Evolutionary conservation across 2,113 vertebrate genomes (phyloP).

Genomic region (Pelecanoides urinatrix): DNA sequence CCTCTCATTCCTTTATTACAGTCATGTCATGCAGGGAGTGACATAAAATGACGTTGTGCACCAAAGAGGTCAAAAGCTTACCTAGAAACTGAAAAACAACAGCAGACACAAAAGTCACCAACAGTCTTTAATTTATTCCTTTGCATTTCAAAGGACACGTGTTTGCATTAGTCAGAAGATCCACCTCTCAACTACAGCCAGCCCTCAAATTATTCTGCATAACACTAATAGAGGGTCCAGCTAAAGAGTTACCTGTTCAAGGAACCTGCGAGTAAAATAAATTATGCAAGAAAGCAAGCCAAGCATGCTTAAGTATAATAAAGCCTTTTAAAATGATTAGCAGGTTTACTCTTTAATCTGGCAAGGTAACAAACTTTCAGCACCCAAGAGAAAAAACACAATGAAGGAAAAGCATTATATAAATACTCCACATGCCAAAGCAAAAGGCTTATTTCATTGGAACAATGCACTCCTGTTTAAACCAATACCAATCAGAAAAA

Average conservation of each 20-base stretch:
- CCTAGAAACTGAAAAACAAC: not conserved
- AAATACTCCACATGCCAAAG: conserved; percentile 39
- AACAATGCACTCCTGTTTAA: conserved; percentile 38
- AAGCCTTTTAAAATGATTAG: conserved; percentile 46
- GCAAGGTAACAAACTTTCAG: conserved; percentile 34
- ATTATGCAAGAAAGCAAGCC: conserved; percentile 48
- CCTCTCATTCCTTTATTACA: conserved; percentile 24
- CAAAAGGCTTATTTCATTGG: not conserved
- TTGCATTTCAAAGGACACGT: conserved; percentile 19
- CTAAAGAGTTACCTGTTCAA: conserved; percentile 26
- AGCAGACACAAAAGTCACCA: conserved; percentile 37
- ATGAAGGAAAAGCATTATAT: not conserved
- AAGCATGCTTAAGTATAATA: conserved; percentile 13
- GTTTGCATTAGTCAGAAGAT: not conserved
- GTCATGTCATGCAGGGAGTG: not conserved
- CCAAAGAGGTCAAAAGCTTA: not conserved
- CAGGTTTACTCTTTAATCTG: conserved; percentile 35
- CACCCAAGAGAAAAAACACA: conserved; percentile 11
- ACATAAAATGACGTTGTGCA: not conserved
- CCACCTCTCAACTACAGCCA: not conserved
- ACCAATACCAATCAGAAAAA: not conserved
- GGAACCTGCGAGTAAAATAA: conserved; percentile 27
- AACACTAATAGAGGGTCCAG: conserved; percentile 48
- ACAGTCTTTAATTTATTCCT: conserved; percentile 35
- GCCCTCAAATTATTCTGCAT: conserved; percentile 11